A percentile compares a stretch with the other conserved stretches of the same genome.
These are phyloP conservation scores for Chromoteleia sp. DNA, from an alignment of 2,888 invertebrate species.

Conservation along the genomic window DNA sequence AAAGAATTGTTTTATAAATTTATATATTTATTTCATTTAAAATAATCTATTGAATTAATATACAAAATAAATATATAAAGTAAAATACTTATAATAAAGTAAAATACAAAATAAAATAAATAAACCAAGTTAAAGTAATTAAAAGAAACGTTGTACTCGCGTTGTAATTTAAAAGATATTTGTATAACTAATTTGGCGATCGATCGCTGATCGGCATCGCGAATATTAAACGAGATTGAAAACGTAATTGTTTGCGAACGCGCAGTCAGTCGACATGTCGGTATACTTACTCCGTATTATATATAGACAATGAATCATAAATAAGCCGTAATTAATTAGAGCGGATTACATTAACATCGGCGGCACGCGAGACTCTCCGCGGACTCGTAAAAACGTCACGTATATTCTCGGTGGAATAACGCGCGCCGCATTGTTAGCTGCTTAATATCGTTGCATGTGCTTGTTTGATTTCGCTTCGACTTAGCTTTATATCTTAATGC, in stretches of 20 bases:
- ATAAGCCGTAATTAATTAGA: slow-evolving; percentile 81
- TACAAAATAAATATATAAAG: too few species aligned
- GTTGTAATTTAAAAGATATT: too few species aligned
- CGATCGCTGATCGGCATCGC: not conserved
- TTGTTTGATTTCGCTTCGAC: slow-evolving; percentile 67
- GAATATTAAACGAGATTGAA: slow-evolving; percentile 46
- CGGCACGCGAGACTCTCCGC: slow-evolving; percentile 79
- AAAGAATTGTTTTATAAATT: too few species aligned
- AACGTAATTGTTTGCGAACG: slow-evolving; percentile 30
- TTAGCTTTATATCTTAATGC: slow-evolving; percentile 67
- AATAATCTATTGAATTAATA: too few species aligned
- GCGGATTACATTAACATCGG: slow-evolving; percentile 78
- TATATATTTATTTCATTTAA: too few species aligned
- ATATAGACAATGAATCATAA: slow-evolving; percentile 79
- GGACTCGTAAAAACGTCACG: slow-evolving; percentile 81
- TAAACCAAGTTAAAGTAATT: too few species aligned
- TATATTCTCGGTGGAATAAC: slow-evolving; percentile 75
- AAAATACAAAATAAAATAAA: too few species aligned
- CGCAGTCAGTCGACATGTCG: slow-evolving; percentile 39
- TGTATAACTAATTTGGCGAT: slow-evolving; percentile 7
- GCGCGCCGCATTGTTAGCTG: slow-evolving; percentile 74
- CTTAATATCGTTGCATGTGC: slow-evolving; percentile 73
- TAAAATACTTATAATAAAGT: too few species aligned
- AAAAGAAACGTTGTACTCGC: too few species aligned
- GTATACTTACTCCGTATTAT: slow-evolving; percentile 36